Evolutionary conservation across 2,888 invertebrate genomes (phyloP).

Genomic region (Druceiella hillmani): DNA sequence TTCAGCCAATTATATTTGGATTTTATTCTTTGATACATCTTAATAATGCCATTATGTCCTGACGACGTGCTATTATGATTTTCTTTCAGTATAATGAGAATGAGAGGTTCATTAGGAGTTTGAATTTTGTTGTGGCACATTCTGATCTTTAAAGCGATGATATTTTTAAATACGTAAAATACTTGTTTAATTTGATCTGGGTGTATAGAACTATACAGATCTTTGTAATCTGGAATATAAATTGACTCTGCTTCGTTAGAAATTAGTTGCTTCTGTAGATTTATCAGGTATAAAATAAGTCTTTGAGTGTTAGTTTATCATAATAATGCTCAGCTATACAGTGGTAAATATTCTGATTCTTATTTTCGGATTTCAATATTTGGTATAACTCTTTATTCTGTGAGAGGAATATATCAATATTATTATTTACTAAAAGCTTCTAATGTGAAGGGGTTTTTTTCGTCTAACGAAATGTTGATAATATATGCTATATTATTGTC

Average conservation of each 20-base stretch:
- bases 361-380: constrained; percentile 6
- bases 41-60: constrained; percentile 14
- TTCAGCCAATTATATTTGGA: constrained; percentile 25
- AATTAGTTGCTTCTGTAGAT: constrained; percentile 3
- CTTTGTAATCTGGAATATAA: constrained; percentile 5
- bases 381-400: constrained; percentile 10
- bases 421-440: constrained; percentile 8
- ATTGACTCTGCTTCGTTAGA: not conserved
- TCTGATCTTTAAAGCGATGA: constrained; percentile 2
- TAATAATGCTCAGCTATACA: constrained; percentile 14
- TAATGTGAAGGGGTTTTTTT: constrained; percentile 3
- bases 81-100: constrained; percentile 12
- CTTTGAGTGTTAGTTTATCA: constrained; percentile 17
- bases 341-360: constrained; percentile 8
- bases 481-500: constrained; percentile 5
- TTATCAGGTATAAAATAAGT: constrained; percentile 14
- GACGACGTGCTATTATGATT: constrained; percentile 8
- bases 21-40: constrained; percentile 16
- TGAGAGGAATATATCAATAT: constrained; percentile 6
- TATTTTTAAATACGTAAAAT: constrained; percentile 4
- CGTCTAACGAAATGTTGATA: constrained; percentile 1
- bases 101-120: constrained; percentile 2
- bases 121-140: constrained; percentile 7
- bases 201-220: not conserved
- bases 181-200: constrained; percentile 7